Percentiles rank a stretch among this genome's conserved stretches.
Conservation (phyloP, 2,797 vertebrate genomes). For the Parotocinclus haroldoi region DNA sequence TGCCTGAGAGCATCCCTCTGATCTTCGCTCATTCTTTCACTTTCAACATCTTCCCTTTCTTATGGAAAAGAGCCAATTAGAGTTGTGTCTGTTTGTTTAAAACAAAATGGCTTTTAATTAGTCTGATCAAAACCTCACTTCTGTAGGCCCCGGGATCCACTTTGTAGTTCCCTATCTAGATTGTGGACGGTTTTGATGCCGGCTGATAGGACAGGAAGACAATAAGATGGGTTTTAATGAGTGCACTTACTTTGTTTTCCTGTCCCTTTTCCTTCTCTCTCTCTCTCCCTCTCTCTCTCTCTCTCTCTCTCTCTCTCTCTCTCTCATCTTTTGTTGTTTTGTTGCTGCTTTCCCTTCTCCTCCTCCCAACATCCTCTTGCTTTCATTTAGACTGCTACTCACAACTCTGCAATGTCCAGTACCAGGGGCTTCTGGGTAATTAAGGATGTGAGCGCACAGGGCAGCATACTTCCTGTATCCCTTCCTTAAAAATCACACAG, state of each 20-base stretch:
- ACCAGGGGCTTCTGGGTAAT: conserved; percentile 29
- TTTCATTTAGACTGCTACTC: conserved; percentile 30
- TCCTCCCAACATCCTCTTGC: conserved; percentile 29
- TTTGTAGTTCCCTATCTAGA: conserved; percentile 90
- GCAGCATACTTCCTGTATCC: conserved; percentile 24
- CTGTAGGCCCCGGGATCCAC: conserved; percentile 84
- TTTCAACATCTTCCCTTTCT: conserved; percentile 99
- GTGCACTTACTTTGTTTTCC: conserved; percentile 77
- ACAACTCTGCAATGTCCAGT: conserved; percentile 21
- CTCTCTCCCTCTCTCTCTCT: conserved; percentile 51
- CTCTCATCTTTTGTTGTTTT: conserved; percentile 61
- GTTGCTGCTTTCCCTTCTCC: conserved; percentile 63
- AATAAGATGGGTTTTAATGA: conserved; percentile 88
- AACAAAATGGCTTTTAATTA: conserved; percentile 99
- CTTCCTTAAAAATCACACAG: conserved; percentile 35
- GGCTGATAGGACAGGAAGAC: conserved; percentile 89
- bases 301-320: conserved; percentile 40
- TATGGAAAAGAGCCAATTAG: conserved; percentile 99
- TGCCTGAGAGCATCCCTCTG: conserved; percentile 80
- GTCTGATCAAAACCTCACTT: conserved; percentile 93
- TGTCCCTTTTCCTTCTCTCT: conserved; percentile 46
- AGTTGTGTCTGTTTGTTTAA: conserved; percentile 99
- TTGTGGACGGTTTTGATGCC: conserved; percentile 86
- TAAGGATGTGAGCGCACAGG: conserved; percentile 42
- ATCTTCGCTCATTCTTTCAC: conserved; percentile 87